A percentile compares a stretch with the other conserved stretches of the same genome.
phyloP scores from a whole-genome alignment of 2,797 vertebrate genomes.

The Falco columbarius region DNA sequence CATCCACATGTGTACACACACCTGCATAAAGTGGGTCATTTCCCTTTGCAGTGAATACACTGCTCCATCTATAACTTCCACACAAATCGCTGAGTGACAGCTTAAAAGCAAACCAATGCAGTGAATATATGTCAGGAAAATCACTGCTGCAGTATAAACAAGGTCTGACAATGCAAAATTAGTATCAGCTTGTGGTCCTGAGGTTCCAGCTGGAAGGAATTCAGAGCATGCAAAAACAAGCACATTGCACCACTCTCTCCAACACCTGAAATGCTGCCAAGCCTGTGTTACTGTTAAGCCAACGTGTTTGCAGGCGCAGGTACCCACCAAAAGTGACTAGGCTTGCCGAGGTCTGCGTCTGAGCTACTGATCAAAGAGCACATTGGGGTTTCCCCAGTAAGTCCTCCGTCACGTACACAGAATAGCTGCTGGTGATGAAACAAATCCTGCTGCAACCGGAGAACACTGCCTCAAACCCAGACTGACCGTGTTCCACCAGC shows the following conservation, averaged over 20 bases:
- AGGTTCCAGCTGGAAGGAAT: constrained; percentile 17
- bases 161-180: constrained; percentile 8
- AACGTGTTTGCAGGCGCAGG: neutral
- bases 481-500: accelerated
- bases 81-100: neutral
- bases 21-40: neutral
- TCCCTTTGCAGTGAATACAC: neutral
- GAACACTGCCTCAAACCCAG: neutral
- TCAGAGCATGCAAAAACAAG: neutral
- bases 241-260: neutral
- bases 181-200: constrained; percentile 5
- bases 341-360: neutral
- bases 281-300: neutral
- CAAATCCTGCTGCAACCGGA: neutral
- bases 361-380: neutral
- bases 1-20: neutral
- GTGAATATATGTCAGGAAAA: neutral
- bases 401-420: accelerated
- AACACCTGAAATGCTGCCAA: neutral
- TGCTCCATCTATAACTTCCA: neutral
- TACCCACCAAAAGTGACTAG: neutral
- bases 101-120: neutral
- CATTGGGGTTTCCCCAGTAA: neutral
- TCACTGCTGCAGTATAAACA: neutral
- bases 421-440: neutral